phyloP scores from a whole-genome alignment of 2,888 invertebrate species.

The Xestobium rufovillosum region DNA sequence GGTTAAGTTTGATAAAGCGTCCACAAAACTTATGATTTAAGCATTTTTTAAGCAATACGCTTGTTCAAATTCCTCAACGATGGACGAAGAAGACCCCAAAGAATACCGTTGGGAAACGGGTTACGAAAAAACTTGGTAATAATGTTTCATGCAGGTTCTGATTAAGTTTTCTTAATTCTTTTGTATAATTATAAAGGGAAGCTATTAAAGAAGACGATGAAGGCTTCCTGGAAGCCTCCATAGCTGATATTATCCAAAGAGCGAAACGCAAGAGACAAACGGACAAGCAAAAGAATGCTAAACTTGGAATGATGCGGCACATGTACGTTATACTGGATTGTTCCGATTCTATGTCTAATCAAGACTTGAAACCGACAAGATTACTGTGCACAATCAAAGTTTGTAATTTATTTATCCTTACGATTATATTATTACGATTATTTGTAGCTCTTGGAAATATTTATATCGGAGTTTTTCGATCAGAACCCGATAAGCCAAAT shows the following conservation, averaged over 20 bases:
- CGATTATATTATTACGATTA: background rate
- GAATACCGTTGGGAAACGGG: constrained; percentile 94
- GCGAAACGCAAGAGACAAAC: constrained; percentile 73
- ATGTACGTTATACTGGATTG: constrained; percentile 86
- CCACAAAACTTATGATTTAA: too few species aligned
- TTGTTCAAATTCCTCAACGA: too few species aligned
- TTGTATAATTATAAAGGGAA: constrained; percentile 56
- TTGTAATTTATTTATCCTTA: constrained; percentile 17
- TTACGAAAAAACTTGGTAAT: constrained; percentile 88
- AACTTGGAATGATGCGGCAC: constrained; percentile 98
- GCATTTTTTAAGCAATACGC: too few species aligned
- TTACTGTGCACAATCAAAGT: constrained; percentile 83
- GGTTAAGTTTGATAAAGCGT: too few species aligned
- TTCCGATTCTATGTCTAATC: constrained; percentile 90
- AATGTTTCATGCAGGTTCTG: constrained; percentile 12
- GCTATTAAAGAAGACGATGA: constrained; percentile 94
- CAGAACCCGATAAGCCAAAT: constrained; percentile 98
- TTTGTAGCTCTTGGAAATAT: constrained; percentile 77
- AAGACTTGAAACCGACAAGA: constrained; percentile 91
- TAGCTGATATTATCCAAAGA: constrained; percentile 85
- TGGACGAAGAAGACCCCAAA: constrained; percentile 75
- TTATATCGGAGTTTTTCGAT: constrained; percentile 95
- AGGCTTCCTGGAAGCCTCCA: constrained; percentile 82
- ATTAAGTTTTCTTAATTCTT: constrained; percentile 4
- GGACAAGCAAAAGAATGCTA: constrained; percentile 66